Evolutionary conservation across 2,113 vertebrate species (phyloP), one percentile per base, ranked within the genome.

Genomic region (Oncorhynchus nerka): DNA sequence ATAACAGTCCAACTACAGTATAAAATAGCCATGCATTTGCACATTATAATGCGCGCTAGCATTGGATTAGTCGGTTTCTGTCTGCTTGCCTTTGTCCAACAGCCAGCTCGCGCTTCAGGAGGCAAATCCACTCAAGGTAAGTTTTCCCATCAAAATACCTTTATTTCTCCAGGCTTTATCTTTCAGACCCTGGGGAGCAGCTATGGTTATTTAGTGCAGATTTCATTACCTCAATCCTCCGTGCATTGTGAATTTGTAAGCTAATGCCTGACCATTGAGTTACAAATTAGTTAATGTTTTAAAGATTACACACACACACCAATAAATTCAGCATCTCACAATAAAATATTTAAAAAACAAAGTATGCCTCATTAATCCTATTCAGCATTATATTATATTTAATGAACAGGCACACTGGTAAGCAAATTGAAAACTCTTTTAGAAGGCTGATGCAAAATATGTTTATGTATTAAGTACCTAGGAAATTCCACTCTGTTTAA

Each of bases 51-150:
- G 93, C 95, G 95, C 93, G 93, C 93, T 59, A 87, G 87, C 78
- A 83, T 95, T 86, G 94, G 94, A 94, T 93, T 95, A 92, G 93
- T 94, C 79, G 94, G 92, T 91, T 91, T 96, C 86, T 95, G 94
- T 89, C 84, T 96, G 92, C 89, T 97, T 84, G 90, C 89, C 92
- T 93, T 96, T 93, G 95, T 98, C 91, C 95, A 94, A 86, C 92
- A 93, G 90, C 90, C 93, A 85, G 94, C 93, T 83, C 89, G 82
- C 85, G 91, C 92, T 80, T 93, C 94, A 89, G 94, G 93, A 87
- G 94, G 93, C 94, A 96, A 93, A 94, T 89, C 90, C 85, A 83
- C 91, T 85, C 97, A 95, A 95, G 97, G 97, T 98, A 96, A 96
- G 95, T 91, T 90, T 87, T 86, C 81, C 74, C 76, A 68, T 76